These are phyloP conservation scores for Calyptomena viridis DNA, from an alignment of 2,113 vertebrate species.

Conservation along the genomic window DNA sequence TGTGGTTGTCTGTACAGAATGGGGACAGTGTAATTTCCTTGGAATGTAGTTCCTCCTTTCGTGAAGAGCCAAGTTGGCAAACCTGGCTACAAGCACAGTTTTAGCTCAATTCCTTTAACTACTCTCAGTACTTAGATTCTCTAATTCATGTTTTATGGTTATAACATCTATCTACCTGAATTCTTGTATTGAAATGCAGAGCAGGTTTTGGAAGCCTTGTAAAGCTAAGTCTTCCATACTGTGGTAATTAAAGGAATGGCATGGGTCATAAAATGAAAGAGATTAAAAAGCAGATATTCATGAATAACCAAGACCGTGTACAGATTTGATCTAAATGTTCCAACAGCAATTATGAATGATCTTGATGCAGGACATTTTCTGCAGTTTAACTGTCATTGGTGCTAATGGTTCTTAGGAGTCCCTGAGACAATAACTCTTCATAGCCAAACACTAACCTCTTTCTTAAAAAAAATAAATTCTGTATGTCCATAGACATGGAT, in stretches of 20 bases:
- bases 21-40: constrained; percentile 16
- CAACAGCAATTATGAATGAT: constrained; percentile 54
- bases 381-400: constrained; percentile 53
- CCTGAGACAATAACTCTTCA: constrained; percentile 30
- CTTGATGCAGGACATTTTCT: constrained; percentile 45
- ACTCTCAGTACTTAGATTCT: constrained; percentile 32
- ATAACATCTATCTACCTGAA: constrained; percentile 6
- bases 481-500: neutral
- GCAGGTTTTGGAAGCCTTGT: constrained; percentile 42
- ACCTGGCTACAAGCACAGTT: constrained; percentile 21
- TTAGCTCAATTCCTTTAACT: constrained; percentile 24
- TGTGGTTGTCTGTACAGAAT: neutral
- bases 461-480: neutral
- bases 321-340: constrained; percentile 51
- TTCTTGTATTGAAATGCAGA: constrained; percentile 43
- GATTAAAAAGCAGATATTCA: constrained; percentile 46
- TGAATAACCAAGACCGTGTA: constrained; percentile 48
- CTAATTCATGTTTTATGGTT: constrained; percentile 30
- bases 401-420: constrained; percentile 43
- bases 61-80: constrained; percentile 39
- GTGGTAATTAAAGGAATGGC: constrained; percentile 55
- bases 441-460: neutral
- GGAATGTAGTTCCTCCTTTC: constrained; percentile 29
- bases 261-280: constrained; percentile 54
- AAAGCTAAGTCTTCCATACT: constrained; percentile 50